Evolutionary conservation across 2,888 invertebrate genomes (phyloP).

Genomic region (Ophonus ardosiacus): DNA sequence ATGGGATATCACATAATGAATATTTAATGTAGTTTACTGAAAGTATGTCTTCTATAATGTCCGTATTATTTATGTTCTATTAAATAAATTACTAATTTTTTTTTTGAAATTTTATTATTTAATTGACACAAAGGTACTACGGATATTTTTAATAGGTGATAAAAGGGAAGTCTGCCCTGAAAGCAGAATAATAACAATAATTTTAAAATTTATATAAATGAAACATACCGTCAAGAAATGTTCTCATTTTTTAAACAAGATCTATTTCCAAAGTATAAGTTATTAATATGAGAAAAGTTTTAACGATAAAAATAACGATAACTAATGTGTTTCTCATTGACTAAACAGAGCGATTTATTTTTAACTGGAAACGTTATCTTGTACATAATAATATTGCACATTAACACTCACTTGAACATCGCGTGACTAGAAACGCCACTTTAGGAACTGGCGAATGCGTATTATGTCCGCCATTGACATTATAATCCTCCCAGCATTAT

Average conservation of each 20-base stretch:
- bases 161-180: too few species aligned
- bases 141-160: too few species aligned
- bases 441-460: constrained; percentile 4
- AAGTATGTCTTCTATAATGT: too few species aligned
- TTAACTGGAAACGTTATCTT: constrained; percentile 38
- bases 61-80: too few species aligned
- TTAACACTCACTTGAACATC: constrained; percentile 27
- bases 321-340: constrained; percentile 20
- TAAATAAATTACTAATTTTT: too few species aligned
- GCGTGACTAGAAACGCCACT: constrained; percentile 19
- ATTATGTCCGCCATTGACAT: constrained; percentile 1
- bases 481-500: constrained; percentile 1
- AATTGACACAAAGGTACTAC: too few species aligned
- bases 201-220: too few species aligned
- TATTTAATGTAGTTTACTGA: too few species aligned
- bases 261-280: neutral
- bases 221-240: too few species aligned
- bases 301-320: constrained; percentile 7
- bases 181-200: too few species aligned
- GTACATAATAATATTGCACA: constrained; percentile 39
- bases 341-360: constrained; percentile 5
- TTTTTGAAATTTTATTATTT: too few species aligned
- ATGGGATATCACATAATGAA: too few species aligned
- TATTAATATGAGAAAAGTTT: constrained; percentile 8
- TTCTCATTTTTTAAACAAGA: neutral